These are phyloP conservation scores for Acridotheres tristis DNA, from an alignment of 2,797 vertebrate genomes.

Conservation along the genomic window DNA sequence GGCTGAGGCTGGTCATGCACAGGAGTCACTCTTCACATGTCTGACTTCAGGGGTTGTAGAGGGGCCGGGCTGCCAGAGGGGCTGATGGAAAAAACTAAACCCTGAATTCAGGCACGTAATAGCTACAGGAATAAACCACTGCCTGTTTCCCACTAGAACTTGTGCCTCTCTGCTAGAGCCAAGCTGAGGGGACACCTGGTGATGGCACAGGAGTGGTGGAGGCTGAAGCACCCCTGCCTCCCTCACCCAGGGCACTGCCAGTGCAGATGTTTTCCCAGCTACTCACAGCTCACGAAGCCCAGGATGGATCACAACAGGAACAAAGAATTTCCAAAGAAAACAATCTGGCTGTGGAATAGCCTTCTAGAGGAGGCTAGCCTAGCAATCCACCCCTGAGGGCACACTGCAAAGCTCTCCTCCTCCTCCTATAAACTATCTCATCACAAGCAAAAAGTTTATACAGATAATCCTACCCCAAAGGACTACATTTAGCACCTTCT, in stretches of 20 bases:
- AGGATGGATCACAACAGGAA: neutral
- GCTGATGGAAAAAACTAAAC: neutral
- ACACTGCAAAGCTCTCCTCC: neutral
- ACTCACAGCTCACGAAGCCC: neutral
- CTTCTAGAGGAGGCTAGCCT: neutral
- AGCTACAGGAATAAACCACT: neutral
- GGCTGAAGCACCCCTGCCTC: neutral
- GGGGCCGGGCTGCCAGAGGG: neutral
- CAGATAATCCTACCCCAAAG: neutral
- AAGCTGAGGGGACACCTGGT: neutral
- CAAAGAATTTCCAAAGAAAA: neutral
- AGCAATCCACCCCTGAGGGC: neutral
- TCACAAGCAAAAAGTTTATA: neutral
- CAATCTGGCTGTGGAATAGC: neutral
- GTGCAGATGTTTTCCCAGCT: neutral
- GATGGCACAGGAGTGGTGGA: neutral
- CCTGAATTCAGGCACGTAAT: neutral
- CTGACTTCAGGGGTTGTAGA: neutral
- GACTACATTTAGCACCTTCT: neutral
- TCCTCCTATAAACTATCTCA: neutral
- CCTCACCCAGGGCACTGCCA: neutral
- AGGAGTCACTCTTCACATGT: neutral
- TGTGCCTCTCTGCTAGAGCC: neutral
- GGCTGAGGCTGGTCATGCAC: neutral
- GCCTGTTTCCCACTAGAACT: neutral